phyloP scores from a whole-genome alignment of 2,113 vertebrate genomes.

The Mormyrus iriodes region DNA sequence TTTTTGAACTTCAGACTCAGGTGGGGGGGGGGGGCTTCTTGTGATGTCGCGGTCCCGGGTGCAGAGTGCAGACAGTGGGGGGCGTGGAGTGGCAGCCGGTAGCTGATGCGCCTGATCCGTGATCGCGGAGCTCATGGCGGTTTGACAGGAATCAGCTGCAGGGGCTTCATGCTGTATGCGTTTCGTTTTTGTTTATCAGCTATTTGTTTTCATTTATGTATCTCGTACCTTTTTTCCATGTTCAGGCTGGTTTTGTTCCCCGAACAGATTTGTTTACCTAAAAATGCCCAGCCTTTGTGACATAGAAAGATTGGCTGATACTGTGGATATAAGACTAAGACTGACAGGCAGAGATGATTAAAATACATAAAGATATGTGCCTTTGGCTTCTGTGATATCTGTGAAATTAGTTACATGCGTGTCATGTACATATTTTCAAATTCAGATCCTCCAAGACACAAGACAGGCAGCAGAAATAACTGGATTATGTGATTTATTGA shows the following conservation, averaged over 20 bases:
- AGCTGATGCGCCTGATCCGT: neutral
- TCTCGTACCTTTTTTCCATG: neutral
- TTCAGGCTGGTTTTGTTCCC: neutral
- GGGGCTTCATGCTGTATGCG: neutral
- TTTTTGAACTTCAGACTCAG: neutral
- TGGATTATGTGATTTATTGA: neutral
- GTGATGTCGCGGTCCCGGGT: neutral
- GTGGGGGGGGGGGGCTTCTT: neutral
- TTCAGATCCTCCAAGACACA: neutral
- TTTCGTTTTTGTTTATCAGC: neutral
- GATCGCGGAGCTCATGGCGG: neutral
- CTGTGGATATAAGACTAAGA: neutral
- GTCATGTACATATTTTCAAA: neutral
- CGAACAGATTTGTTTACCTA: neutral
- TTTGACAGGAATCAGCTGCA: neutral
- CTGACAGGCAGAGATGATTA: neutral
- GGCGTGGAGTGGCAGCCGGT: neutral
- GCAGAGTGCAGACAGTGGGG: too few relatives aligned
- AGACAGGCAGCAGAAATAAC: neutral
- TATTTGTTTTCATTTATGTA: constrained; percentile 8
- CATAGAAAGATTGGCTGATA: neutral
- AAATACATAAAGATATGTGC: neutral
- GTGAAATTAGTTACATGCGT: neutral
- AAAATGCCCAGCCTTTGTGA: neutral
- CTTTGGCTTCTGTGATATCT: neutral